phyloP scores from a whole-genome alignment of 2,797 vertebrate genomes.

The Danio albolineatus region DNA sequence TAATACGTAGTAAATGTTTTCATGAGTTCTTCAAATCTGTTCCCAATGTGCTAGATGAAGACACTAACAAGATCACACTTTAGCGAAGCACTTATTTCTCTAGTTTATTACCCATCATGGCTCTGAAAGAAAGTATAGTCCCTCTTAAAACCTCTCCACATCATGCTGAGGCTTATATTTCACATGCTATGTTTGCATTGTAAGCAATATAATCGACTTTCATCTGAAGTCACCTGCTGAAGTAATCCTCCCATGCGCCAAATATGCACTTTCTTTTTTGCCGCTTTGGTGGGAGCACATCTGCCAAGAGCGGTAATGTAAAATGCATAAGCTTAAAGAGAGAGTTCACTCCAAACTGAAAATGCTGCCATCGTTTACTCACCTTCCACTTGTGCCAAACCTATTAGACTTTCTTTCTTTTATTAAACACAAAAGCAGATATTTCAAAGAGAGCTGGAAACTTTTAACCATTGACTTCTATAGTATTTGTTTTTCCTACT shows the following conservation, averaged over 20 bases:
- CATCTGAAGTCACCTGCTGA: slow-evolving; percentile 31
- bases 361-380: no score
- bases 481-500: no score
- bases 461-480: no score
- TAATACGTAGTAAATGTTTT: neutral
- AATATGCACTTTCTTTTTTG: slow-evolving; percentile 26
- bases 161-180: slow-evolving; percentile 39
- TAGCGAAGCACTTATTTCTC: slow-evolving; percentile 1
- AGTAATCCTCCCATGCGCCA: slow-evolving; percentile 20
- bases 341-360: neutral
- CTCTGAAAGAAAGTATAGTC: slow-evolving; percentile 16
- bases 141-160: neutral
- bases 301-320: slow-evolving; percentile 19
- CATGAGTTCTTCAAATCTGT: slow-evolving; percentile 10
- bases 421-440: no score
- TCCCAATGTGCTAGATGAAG: neutral
- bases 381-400: no score
- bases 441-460: no score
- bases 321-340: slow-evolving; percentile 21
- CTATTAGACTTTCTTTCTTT: no score
- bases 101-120: slow-evolving; percentile 15
- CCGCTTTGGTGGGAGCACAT: slow-evolving; percentile 14
- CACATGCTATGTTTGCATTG: slow-evolving; percentile 30
- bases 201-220: slow-evolving; percentile 25
- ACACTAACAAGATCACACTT: neutral